Percentiles rank a stretch among this genome's conserved stretches.
These are phyloP conservation scores for Onchidella celtica DNA, from an alignment of 2,888 invertebrate genomes.

Conservation along the genomic window DNA sequence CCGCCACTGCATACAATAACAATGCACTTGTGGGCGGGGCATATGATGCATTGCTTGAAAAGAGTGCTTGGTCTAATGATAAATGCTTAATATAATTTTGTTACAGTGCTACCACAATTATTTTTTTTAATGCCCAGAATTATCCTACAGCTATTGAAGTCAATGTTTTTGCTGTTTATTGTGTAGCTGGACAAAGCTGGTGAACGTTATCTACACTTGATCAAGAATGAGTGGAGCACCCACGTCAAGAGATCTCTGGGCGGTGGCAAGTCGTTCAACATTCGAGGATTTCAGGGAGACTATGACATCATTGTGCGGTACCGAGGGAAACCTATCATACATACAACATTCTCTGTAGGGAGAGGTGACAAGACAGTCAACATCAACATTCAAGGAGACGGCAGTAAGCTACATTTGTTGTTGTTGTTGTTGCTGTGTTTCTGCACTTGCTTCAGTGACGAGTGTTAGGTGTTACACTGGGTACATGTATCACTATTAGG, in stretches of 20 bases:
- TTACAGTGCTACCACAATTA: no score
- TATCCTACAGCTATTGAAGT: no score
- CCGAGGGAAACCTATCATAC: constrained; percentile 43
- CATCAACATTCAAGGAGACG: constrained; percentile 30
- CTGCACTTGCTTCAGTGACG: neutral
- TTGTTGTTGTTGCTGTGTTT: neutral
- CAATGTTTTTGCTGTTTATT: no score
- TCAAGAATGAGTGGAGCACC: constrained; percentile 59
- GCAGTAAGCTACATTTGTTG: constrained; percentile 9
- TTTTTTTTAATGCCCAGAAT: no score
- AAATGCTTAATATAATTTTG: no score
- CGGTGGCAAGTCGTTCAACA: constrained; percentile 44
- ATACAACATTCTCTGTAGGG: constrained; percentile 46
- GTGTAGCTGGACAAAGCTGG: constrained; percentile 57
- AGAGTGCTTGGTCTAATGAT: no score
- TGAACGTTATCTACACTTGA: constrained; percentile 51
- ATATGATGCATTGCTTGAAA: no score
- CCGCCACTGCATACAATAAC: no score
- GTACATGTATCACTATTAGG: neutral
- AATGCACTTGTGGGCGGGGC: no score
- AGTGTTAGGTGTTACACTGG: neutral
- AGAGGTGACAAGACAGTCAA: constrained; percentile 33
- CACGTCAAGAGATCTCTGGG: constrained; percentile 46
- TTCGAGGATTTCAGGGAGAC: constrained; percentile 57
- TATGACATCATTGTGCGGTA: constrained; percentile 56